Base-by-base conservation (phyloP, 1,140 invertebrate species). In the Portunus trituberculatus region DNA sequence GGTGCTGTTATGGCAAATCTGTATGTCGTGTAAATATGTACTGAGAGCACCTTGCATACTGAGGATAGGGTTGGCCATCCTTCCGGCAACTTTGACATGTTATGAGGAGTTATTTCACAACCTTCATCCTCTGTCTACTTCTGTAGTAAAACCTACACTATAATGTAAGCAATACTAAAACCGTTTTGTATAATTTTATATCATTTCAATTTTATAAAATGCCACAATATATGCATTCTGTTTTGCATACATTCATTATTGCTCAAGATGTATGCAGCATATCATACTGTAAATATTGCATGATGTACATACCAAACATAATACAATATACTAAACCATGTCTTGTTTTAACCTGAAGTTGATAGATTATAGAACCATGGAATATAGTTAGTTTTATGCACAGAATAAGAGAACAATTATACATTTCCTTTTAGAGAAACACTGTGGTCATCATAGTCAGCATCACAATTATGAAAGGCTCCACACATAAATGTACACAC, bases 221-320 rank as follows among this genome's bases (percentile, higher is more conserved):
- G 20, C 67, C 20, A 25, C 67, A 76, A 91, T 59, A 59, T 28
- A 29, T 59, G n/a, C 32, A 91, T 59, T 52, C 29, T 45, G 2
- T 91, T 59, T 52, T 59, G 89, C 89, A 91, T 91, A 59, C 31
- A 16, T 7, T 91, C 89, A 91, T 59, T 48, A 59, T 32, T 91
- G 89, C 48, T 93, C 32, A 84, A 46, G 32, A 20, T 32, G 14
- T 86, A 4, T 93, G 7, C 32, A n/a, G 8, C 46, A 29, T 32
- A 32, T 45, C 39, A 31, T 76, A 82, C 45, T 84, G 52, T 92
- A 93, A 86, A 93, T 84, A 84, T 48, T 48, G 46, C 32, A 84
- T 84, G 32, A 46, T 93, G 46, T 52, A 31, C 16, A 48, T 93
- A 84, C 10, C 76, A 92, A 59, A 59, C 16, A 59, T 59, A 59